These are phyloP conservation scores for Trachelipus rathkii DNA, from an alignment of 1,140 invertebrate genomes.

Conservation along the genomic window DNA sequence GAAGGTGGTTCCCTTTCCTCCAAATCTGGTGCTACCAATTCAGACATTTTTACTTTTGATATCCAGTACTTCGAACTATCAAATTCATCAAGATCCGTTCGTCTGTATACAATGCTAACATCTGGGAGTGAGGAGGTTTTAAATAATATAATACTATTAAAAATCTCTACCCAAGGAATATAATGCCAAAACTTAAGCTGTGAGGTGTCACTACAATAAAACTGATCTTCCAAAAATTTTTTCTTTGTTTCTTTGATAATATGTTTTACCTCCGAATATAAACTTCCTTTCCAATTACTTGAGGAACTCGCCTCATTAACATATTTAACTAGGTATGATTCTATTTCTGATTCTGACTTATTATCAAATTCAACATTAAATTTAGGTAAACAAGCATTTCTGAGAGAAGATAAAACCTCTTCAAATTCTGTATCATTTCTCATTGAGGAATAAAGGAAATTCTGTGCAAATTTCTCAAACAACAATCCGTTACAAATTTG, in stretches of 20 bases:
- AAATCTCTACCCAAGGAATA: background rate
- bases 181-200: background rate
- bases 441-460: background rate
- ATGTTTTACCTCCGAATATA: background rate
- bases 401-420: background rate
- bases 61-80: constrained; percentile 14
- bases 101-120: constrained; percentile 24
- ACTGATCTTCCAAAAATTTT: background rate
- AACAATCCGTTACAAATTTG: background rate
- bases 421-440: background rate
- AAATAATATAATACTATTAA: background rate
- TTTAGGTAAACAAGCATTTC: background rate
- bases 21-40: constrained; percentile 19
- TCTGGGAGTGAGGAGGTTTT: background rate
- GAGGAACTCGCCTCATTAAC: background rate
- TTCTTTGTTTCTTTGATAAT: background rate
- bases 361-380: background rate
- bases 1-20: constrained; percentile 12
- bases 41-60: background rate
- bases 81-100: constrained; percentile 17
- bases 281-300: background rate
- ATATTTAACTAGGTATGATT: background rate
- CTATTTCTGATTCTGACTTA: background rate
- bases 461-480: background rate
- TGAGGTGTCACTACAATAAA: background rate